Base-by-base conservation (phyloP, 2,888 invertebrate species). In the Danaus chrysippus region DNA sequence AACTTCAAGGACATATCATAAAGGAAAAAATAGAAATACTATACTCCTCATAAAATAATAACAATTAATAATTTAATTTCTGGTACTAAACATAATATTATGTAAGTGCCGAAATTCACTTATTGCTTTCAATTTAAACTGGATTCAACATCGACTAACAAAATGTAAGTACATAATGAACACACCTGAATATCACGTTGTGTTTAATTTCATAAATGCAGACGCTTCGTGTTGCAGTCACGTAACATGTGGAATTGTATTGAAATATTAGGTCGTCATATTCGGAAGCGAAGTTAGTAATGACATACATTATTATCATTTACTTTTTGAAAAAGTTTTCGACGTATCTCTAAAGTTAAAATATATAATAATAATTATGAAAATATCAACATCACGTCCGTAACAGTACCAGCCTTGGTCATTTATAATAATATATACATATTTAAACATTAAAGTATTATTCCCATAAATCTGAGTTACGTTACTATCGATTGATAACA, bases 141-240 rank as follows among this genome's bases (percentile, higher is more conserved):
- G 17, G 55, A 58, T 63, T 63, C 58, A 63, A 68, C 62, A 62
- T 54, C 56, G 56, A 61, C 60, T 66, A 68, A 63, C 65, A 63
- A 68, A 67, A 68, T 55, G 55, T 56, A 63, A 44, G 55, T 43
- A 64, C 57, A 57, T 68, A 68, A 69, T 66, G 68, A 69, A 66
- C 66, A 58, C 56, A 64, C 67, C 64, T 69, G 65, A 46, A 67
- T 67, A 66, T 66, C 61, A 63, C 61, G 65, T 61, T 55, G 59
- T 62, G 61, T 49, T 62, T 58, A 60, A n/a, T 63, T 64, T 67
- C 62, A 58, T 64, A 65, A 67, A 64, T 67, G 65, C 61, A 63
- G 61, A 57, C 59, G 58, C 61, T 57, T 61, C 61, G 56, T 64
- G 58, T 60, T 56, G 63, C 52, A 60, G 53, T 43, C 56, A 58